phyloP scores from a whole-genome alignment of 2,113 vertebrate genomes.

The Malaclemys terrapin region DNA sequence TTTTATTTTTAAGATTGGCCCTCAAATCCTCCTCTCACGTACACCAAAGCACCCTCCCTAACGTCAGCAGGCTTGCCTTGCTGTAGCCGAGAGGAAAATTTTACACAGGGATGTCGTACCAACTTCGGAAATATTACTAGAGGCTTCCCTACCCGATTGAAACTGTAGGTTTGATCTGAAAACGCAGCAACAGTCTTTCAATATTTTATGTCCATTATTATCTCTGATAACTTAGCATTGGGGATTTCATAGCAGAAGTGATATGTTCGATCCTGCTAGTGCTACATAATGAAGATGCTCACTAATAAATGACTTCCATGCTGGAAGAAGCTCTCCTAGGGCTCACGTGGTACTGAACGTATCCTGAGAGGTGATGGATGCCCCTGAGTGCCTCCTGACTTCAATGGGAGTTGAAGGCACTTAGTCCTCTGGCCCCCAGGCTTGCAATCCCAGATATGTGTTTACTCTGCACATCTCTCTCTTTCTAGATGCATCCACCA shows the following conservation, averaged over 20 bases:
- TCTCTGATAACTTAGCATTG: background rate
- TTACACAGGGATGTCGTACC: conserved; percentile 2
- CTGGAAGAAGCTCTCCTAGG: conserved; percentile 7
- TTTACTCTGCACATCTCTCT: conserved; percentile 30
- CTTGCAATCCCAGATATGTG: background rate
- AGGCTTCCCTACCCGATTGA: conserved; percentile 48
- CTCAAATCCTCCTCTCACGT: conserved; percentile 60
- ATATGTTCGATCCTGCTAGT: background rate
- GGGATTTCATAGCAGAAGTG: conserved; percentile 25
- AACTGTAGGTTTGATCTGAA: conserved; percentile 53
- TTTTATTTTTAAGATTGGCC: conserved; percentile 72
- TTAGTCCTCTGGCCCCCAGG: rapidly evolving
- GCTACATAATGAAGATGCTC: conserved; percentile 4
- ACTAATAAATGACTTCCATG: background rate
- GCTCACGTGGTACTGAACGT: background rate
- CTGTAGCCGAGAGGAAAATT: background rate
- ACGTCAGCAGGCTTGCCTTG: background rate
- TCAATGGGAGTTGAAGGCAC: background rate
- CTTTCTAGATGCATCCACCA: conserved; percentile 49
- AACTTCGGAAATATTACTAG: conserved; percentile 17
- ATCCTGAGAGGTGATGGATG: background rate
- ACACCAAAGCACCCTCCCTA: background rate
- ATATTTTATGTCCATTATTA: background rate
- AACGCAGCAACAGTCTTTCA: background rate
- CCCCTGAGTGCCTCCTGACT: rapidly evolving